Evolutionary conservation across 2,797 vertebrate genomes (phyloP), one percentile per base, ranked within the genome.

Genomic region (Zalophus californianus): DNA sequence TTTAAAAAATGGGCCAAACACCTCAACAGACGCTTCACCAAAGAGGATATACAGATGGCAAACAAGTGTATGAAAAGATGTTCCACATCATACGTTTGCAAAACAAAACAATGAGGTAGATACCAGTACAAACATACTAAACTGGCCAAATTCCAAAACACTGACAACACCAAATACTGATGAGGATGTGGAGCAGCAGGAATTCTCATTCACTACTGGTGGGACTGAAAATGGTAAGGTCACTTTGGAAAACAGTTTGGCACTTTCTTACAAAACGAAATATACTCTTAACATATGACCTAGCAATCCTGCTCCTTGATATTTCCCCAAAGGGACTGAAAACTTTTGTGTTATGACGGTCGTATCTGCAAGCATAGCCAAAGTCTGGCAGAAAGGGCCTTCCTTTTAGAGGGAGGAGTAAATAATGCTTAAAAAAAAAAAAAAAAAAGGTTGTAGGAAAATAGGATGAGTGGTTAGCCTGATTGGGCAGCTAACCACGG

Each of bases 261-360:
- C 3, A 29, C n/a, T 90, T 73, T 84, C 54, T 92, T 79, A 73
- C 29, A 84, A 94, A 94, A 85, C 15, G 68, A 93, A 73, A 91
- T 35, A 85, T 32, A 52, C 32, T 52, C 11, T 85, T 50, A 60
- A 4, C 27, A 60, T 68, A 16, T 0, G 8, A 60, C 32, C 41
- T 52, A 79, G 41, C 15, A 94, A 35, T 70, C 75, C 60, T 41
- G 9, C 10, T n/a, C 64, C 48, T 73, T 80, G 21, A 23, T 44
- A 44, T 84, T 84, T 94, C 72, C 11, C 14, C 79, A 94, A 84
- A 85, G 32, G 21, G 66, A 29, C 7, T 52, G 44, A 96, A 94
- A 91, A 88, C 12, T 13, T 78, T 20, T 1, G 11, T 41, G 44
- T 72, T 60, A 41, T 50, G 78, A 66, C 27, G 18, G 27, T 38